These are phyloP conservation scores for Leptopilina boulardi DNA, from an alignment of 1,140 invertebrate species.

Conservation along the genomic window DNA sequence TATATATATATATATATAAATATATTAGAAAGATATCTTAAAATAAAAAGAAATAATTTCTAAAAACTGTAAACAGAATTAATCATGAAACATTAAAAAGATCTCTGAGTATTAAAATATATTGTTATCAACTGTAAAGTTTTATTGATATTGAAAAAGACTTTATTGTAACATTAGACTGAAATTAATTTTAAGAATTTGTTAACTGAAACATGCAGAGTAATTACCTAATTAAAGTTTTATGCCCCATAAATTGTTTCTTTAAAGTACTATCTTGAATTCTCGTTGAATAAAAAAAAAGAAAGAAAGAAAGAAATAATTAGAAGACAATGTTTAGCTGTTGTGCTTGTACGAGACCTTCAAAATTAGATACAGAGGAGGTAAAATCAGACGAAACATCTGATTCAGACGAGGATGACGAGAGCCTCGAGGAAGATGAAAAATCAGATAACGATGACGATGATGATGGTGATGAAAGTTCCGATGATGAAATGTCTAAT, in stretches of 20 bases:
- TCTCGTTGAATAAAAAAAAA: not conserved
- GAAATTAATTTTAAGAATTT: slow-evolving; percentile 25
- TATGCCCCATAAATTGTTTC: not conserved
- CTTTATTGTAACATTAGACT: not conserved
- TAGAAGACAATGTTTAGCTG: slow-evolving; percentile 18
- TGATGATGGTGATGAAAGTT: slow-evolving; percentile 8
- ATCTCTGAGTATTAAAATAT: not conserved
- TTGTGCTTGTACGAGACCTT: slow-evolving; percentile 29
- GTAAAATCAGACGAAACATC: slow-evolving; percentile 18
- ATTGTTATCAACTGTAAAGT: slow-evolving; percentile 27
- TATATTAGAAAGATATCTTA: no score
- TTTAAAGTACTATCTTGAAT: not conserved
- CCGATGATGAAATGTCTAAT: not conserved
- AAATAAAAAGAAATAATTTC: no score
- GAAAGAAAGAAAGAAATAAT: not conserved
- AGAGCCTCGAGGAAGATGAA: slow-evolving; percentile 24
- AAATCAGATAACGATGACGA: slow-evolving; percentile 10
- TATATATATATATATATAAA: no score
- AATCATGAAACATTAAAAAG: not conserved
- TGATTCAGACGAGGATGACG: slow-evolving; percentile 3
- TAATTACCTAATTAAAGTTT: not conserved
- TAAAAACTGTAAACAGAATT: no score
- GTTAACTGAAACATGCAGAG: slow-evolving; percentile 4
- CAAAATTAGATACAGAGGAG: slow-evolving; percentile 22
- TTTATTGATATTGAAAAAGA: slow-evolving; percentile 28